Base-by-base conservation (phyloP, 2,113 vertebrate species). In the Stegastes partitus region DNA sequence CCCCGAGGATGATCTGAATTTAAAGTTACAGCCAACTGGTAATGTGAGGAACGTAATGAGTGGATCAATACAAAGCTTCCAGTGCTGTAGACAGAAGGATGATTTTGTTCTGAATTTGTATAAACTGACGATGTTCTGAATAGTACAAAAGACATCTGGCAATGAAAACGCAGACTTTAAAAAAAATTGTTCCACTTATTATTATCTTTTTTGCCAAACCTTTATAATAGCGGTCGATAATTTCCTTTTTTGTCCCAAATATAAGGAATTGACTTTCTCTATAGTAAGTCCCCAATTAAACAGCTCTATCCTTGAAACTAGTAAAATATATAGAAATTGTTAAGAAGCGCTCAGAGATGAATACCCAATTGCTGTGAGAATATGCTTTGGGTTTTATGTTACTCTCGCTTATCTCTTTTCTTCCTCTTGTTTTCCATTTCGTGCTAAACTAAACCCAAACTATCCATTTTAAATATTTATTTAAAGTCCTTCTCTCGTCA, bases 41-140 rank as follows among this genome's bases (percentile, higher is more conserved):
- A 56, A 34, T 56, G 59, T 28, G 34, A 74, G 18, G 16, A 22
- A 63, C 12, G 15, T 42, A 39, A 82, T 65, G 26, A 58, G 39
- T 4, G 2, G 23, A 67, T 78, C 59, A n/a, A 25, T 67, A 45
- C 49, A 47, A 61, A 19, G 9, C 39, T 21, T 45, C 3, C 16
- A 18, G 51, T 69, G 8, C 11, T 54, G 51, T 1, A 12, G 37
- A 42, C 39, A 78, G 51, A 58, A 21, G 31, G 18, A 4, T n/a
- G 25, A 53, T 51, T 26, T 16, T 44, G 10, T 37, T 26, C 8
- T 47, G 26, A 6, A 55, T 78, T 44, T 74, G 44, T 50, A 34
- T 23, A 23, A 45, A 47, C 11, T 21, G 11, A 44, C 0, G n/a
- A 22, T 3, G 19, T 44, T 9, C 9, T 67, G 25, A n/a, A 28